These are phyloP conservation scores for Parnassius mnemosyne DNA, from an alignment of 2,888 invertebrate genomes.

Conservation along the genomic window DNA sequence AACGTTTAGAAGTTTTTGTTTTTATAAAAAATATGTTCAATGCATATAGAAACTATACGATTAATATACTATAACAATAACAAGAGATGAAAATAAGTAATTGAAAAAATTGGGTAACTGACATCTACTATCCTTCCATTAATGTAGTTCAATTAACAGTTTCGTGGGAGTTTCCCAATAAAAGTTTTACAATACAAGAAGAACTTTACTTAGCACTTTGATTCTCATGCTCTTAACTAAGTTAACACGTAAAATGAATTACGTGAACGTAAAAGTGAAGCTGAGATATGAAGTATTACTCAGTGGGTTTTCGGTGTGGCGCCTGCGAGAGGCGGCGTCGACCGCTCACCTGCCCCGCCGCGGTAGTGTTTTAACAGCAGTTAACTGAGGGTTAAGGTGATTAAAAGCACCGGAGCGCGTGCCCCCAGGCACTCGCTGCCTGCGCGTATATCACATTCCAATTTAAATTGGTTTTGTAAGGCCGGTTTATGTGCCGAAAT, in stretches of 20 bases:
- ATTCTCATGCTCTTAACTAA: conserved; percentile 19
- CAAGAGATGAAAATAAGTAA: no score
- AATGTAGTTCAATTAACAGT: conserved; percentile 14
- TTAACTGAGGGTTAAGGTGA: conserved; percentile 65
- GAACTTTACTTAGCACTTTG: conserved; percentile 13
- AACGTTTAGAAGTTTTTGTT: no score
- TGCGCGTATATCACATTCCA: conserved; percentile 77
- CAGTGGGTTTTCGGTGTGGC: conserved; percentile 4
- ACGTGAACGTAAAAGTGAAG: conserved; percentile 11
- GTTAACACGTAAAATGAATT: conserved; percentile 23
- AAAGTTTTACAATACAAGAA: conserved; percentile 13
- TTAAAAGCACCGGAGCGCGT: conserved; percentile 63
- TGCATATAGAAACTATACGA: no score
- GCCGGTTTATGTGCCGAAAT: conserved; percentile 69
- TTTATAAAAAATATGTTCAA: no score
- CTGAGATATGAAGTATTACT: background rate
- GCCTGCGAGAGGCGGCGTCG: conserved; percentile 10
- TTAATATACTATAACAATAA: no score
- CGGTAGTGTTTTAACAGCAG: conserved; percentile 66
- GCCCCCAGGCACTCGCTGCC: conserved; percentile 56
- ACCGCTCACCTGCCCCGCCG: conserved; percentile 41
- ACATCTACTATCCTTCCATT: conserved; percentile 6
- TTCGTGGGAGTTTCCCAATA: conserved; percentile 18
- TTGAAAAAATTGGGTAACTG: conserved; percentile 1
- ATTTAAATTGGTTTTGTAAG: conserved; percentile 77